Evolutionary conservation across 2,888 invertebrate species (phyloP), one percentile per base, ranked within the genome.

Genomic region (Seira sanloemensis): DNA sequence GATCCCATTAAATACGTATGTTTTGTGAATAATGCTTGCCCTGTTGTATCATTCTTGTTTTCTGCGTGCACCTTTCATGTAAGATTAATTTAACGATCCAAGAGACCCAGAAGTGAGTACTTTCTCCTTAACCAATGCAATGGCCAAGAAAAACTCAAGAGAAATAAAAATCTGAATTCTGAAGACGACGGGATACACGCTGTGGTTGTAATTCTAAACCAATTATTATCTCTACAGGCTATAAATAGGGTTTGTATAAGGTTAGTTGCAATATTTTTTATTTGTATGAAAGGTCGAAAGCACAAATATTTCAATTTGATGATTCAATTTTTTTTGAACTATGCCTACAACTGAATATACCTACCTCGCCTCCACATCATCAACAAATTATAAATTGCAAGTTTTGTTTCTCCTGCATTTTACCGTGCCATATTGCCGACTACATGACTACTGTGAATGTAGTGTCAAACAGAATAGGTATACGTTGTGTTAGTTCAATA

Each of bases 211-310:
- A n/a, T n/a, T n/a, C n/a, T n/a, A n/a, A n/a, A n/a, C n/a, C n/a
- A n/a, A n/a, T n/a, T n/a, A n/a, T n/a, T n/a, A n/a, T n/a, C n/a
- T n/a, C n/a, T n/a, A n/a, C n/a, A n/a, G n/a, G n/a, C n/a, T n/a
- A n/a, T n/a, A n/a, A n/a, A n/a, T n/a, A n/a, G n/a, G n/a, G n/a
- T 50, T 50, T 18, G 50, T 5, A 2, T 83, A 19, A 78, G 83
- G 78, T 83, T 78, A 83, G 78, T 78, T 78, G 66, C 80, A 80
- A 80, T 37, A 66, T 67, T 54, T 12, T 71, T 54, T n/a, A 58
- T 77, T 83, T 83, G 77, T 83, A 83, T 82, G 75, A 83, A 68
- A 78, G 83, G 77, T 83, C 83, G 83, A 83, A 83, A 83, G 83
- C 83, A 83, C 83, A 83, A 83, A 72, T 74, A 78, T 77, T 83